Evolutionary conservation across 2,888 invertebrate species (phyloP).

Genomic region (Drosophila mulleri): DNA sequence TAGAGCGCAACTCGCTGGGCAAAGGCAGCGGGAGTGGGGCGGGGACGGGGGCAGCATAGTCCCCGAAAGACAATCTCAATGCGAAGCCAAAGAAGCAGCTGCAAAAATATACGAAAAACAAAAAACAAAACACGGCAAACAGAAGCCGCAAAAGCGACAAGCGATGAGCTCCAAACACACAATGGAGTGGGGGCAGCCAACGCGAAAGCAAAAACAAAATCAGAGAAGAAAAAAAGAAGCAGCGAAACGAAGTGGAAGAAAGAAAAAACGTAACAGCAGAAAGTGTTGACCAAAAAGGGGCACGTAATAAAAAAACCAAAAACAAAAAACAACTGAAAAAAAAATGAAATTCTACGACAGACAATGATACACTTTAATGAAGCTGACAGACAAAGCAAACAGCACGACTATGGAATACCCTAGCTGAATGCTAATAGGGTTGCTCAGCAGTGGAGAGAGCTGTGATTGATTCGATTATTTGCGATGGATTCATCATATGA

Average conservation of each 20-base stretch:
- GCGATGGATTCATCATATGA: too few relatives aligned
- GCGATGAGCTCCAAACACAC: conserved; percentile 52
- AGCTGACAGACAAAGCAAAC: not conserved
- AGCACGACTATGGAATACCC: not conserved
- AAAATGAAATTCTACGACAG: conserved; percentile 25
- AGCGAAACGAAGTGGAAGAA: not conserved
- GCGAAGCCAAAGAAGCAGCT: conserved; percentile 65
- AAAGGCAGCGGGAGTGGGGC: not conserved
- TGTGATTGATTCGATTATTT: too few relatives aligned
- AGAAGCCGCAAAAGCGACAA: conserved; percentile 76
- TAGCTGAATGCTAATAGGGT: not conserved
- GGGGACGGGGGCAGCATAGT: not conserved
- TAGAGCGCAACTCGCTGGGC: conserved; percentile 44
- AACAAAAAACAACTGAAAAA: not conserved
- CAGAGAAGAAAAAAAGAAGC: conserved; percentile 9
- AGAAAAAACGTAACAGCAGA: conserved; percentile 38
- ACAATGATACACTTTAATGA: conserved; percentile 58
- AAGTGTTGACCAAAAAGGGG: conserved; percentile 58
- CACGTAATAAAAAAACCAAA: conserved; percentile 14
- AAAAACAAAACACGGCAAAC: conserved; percentile 56
- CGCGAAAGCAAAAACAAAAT: conserved; percentile 1
- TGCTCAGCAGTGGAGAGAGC: too few relatives aligned
- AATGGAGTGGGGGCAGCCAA: conserved; percentile 55
- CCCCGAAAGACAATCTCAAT: conserved; percentile 48
- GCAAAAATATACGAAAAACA: conserved; percentile 32